Conservation (phyloP, 2,113 vertebrate species). For the Peromyscus maniculatus region DNA sequence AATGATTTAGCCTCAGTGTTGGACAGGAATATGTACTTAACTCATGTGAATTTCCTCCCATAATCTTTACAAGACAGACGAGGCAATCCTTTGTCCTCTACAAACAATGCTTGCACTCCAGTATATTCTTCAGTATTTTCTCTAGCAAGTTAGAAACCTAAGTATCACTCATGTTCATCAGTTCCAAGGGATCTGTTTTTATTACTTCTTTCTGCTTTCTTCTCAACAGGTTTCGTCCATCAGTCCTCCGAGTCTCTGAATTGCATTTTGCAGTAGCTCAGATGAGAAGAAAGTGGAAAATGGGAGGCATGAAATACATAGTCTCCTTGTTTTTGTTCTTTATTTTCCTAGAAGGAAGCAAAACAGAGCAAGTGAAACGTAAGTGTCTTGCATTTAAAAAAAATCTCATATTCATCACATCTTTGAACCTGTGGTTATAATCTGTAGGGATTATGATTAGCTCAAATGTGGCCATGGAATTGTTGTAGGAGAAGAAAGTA, state of each 20-base stretch:
- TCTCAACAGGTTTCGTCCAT: slow-evolving; percentile 75
- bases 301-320: slow-evolving; percentile 81
- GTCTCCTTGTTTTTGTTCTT: slow-evolving; percentile 87
- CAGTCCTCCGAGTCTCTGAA: slow-evolving; percentile 52
- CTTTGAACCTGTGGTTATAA: slow-evolving; percentile 70
- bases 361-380: slow-evolving; percentile 90
- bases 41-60: slow-evolving; percentile 48
- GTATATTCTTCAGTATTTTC: slow-evolving; percentile 27
- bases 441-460: slow-evolving; percentile 50
- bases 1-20: slow-evolving; percentile 45
- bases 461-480: slow-evolving; percentile 49
- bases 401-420: slow-evolving; percentile 54
- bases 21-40: slow-evolving; percentile 24
- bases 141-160: slow-evolving; percentile 34
- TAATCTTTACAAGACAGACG: slow-evolving; percentile 56
- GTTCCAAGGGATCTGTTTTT: slow-evolving; percentile 60
- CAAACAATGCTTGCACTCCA: slow-evolving; percentile 51
- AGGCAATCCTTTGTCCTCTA: slow-evolving; percentile 54
- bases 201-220: slow-evolving; percentile 72
- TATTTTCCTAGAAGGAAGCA: slow-evolving; percentile 87
- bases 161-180: slow-evolving; percentile 26
- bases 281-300: slow-evolving; percentile 86
- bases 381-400: slow-evolving; percentile 84
- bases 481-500: slow-evolving; percentile 63
- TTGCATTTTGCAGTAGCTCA: slow-evolving; percentile 65